Percentiles rank a stretch among this genome's conserved stretches.
phyloP scores from a whole-genome alignment of 2,888 invertebrate genomes.

The Stenchaetothrips biformis region DNA sequence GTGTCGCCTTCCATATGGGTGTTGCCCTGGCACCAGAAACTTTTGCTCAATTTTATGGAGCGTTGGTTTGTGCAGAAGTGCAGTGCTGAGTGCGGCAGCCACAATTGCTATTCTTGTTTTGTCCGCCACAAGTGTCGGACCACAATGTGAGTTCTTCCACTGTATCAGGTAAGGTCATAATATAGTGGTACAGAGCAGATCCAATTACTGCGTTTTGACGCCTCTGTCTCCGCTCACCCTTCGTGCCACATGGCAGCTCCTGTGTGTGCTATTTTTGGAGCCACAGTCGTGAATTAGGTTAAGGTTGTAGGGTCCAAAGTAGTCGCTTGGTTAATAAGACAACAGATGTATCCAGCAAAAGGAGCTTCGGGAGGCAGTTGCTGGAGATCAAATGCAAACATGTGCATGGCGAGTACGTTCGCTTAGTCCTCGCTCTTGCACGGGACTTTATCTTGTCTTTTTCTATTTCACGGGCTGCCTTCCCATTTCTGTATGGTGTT shows the following conservation, averaged over 20 bases:
- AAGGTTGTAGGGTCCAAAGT: neutral
- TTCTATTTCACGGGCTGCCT: too few species aligned
- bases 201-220: neutral
- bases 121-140: neutral
- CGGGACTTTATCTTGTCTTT: too few species aligned
- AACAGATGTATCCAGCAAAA: neutral
- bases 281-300: neutral
- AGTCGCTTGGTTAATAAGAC: neutral
- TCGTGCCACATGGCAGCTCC: neutral
- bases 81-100: neutral
- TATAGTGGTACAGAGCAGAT: neutral
- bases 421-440: neutral
- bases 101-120: neutral
- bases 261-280: neutral
- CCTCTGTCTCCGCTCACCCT: neutral
- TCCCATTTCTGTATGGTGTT: neutral
- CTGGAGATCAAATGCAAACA: neutral
- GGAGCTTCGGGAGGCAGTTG: neutral
- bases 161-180: neutral
- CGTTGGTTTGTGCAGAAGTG: neutral
- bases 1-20: neutral
- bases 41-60: neutral
- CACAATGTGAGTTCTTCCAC: neutral
- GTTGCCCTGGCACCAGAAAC: neutral
- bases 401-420: too few species aligned